phyloP scores from a whole-genome alignment of 2,113 vertebrate genomes.

The Tenebrosternarchus preto region DNA sequence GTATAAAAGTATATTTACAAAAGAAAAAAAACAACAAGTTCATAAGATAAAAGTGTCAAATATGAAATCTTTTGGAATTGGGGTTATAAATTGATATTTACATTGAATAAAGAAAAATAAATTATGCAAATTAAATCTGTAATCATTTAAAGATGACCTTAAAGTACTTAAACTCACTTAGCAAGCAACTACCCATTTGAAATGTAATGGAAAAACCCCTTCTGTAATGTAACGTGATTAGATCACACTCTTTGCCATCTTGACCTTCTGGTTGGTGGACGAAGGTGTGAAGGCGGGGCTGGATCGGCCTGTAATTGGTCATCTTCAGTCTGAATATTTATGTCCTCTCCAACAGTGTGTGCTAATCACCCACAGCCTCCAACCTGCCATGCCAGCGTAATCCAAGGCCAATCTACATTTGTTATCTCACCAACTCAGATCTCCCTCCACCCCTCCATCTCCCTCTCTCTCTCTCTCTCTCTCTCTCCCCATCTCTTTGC shows the following conservation, averaged over 20 bases:
- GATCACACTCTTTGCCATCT: background rate
- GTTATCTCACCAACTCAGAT: too few relatives aligned
- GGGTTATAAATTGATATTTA: too few relatives aligned
- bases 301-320: conserved; percentile 6
- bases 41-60: too few relatives aligned
- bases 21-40: too few relatives aligned
- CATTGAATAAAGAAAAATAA: too few relatives aligned
- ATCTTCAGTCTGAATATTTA: conserved; percentile 32
- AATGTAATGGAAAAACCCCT: too few relatives aligned
- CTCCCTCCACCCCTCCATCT: conserved; percentile 1
- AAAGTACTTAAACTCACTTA: too few relatives aligned
- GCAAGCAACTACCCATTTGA: too few relatives aligned
- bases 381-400: conserved; percentile 32
- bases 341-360: conserved; percentile 9
- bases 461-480: conserved; percentile 18
- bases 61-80: too few relatives aligned
- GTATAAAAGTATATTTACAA: too few relatives aligned
- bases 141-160: too few relatives aligned
- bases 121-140: too few relatives aligned
- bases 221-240: background rate
- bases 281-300: background rate
- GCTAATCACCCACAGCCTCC: conserved; percentile 20
- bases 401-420: conserved; percentile 35
- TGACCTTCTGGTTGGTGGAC: conserved; percentile 19
- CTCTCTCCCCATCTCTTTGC: background rate